phyloP scores from a whole-genome alignment of 2,113 vertebrate species.

The Synchiropus splendidus region DNA sequence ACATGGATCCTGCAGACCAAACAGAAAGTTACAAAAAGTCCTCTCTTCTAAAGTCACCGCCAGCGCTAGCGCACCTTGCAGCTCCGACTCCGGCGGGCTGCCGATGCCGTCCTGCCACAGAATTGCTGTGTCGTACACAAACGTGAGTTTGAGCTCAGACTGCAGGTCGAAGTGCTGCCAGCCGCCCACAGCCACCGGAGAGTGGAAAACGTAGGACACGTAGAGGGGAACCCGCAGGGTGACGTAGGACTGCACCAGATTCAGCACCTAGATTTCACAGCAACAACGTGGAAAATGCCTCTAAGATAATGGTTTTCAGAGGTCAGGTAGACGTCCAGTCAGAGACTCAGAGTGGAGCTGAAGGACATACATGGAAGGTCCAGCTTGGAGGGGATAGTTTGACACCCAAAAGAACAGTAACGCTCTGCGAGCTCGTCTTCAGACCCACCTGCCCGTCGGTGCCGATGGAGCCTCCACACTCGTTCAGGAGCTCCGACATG shows the following conservation, averaged over 20 bases:
- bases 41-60: slow-evolving; percentile 1
- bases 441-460: slow-evolving; percentile 68
- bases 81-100: slow-evolving; percentile 68
- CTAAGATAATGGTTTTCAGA: too few species aligned
- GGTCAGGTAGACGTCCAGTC: too few species aligned
- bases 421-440: too few species aligned
- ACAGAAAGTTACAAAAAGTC: too few species aligned
- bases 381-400: too few species aligned
- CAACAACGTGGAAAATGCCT: not conserved
- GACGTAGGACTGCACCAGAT: slow-evolving; percentile 70
- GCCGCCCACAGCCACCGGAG: slow-evolving; percentile 59
- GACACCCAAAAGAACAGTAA: too few species aligned
- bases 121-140: slow-evolving; percentile 72
- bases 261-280: slow-evolving; percentile 57
- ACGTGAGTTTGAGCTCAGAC: slow-evolving; percentile 70
- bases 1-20: slow-evolving; percentile 60
- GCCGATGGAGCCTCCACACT: slow-evolving; percentile 65
- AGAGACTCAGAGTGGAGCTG: too few species aligned
- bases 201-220: slow-evolving; percentile 72
- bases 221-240: slow-evolving; percentile 65
- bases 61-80: slow-evolving; percentile 53
- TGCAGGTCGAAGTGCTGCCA: slow-evolving; percentile 77
- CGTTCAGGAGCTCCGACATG: slow-evolving; percentile 68
- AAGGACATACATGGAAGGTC: too few species aligned
- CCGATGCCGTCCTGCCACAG: slow-evolving; percentile 72